Conservation (phyloP, 2,113 vertebrate species). For the Coregonus clupeaformis region DNA sequence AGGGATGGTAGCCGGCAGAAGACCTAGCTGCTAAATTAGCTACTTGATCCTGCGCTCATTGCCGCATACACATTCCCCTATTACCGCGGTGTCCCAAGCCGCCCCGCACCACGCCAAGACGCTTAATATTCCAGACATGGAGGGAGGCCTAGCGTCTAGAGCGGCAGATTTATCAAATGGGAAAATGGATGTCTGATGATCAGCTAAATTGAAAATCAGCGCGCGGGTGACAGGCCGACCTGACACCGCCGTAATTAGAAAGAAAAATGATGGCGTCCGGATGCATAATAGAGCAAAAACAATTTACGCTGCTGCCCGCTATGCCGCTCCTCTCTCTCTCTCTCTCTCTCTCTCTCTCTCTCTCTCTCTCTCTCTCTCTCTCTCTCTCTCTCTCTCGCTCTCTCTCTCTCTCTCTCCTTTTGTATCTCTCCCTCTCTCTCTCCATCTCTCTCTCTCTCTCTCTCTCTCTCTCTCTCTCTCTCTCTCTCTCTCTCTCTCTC, state of each 20-base stretch:
- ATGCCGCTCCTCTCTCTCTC: slow-evolving; percentile 34
- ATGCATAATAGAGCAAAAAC: slow-evolving; percentile 99
- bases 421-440: neutral
- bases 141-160: slow-evolving; percentile 84
- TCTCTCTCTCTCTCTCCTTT: neutral
- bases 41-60: slow-evolving; percentile 99
- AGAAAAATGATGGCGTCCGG: slow-evolving; percentile 99
- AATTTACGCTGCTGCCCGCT: slow-evolving; percentile 89
- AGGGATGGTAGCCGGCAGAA: slow-evolving; percentile 97
- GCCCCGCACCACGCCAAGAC: slow-evolving; percentile 38
- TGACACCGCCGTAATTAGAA: slow-evolving; percentile 99
- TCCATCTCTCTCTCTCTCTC: neutral
- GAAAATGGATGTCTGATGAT: slow-evolving; percentile 99
- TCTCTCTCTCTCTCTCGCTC: neutral
- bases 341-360: slow-evolving; percentile 7
- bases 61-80: slow-evolving; percentile 95
- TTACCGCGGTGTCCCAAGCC: slow-evolving; percentile 88
- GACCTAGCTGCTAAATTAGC: slow-evolving; percentile 99
- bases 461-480: no score
- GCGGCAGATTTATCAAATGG: slow-evolving; percentile 99
- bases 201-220: slow-evolving; percentile 99
- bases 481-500: slow-evolving; percentile 17
- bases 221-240: slow-evolving; percentile 99
- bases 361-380: neutral
- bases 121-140: slow-evolving; percentile 99